A percentile compares a stretch with the other conserved stretches of the same genome.
Evolutionary conservation across 2,888 invertebrate genomes (phyloP).

Genomic region (Apamea sordens): DNA sequence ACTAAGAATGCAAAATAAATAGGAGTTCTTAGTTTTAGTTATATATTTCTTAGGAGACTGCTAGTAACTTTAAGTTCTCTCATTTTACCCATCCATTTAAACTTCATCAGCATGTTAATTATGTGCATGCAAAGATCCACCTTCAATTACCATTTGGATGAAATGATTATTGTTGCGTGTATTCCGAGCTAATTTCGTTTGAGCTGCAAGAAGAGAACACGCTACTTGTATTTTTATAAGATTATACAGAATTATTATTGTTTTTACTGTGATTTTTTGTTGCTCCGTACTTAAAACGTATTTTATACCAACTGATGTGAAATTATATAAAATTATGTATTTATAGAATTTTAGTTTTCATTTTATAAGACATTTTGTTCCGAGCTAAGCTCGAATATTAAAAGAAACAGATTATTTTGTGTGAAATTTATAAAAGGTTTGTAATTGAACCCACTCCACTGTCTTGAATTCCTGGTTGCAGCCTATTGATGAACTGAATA

Average conservation of each 20-base stretch:
- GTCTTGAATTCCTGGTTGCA: neutral
- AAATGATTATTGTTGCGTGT: neutral
- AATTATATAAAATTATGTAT: conserved; percentile 39
- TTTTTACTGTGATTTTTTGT: conserved; percentile 34
- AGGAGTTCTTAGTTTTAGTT: conserved; percentile 52
- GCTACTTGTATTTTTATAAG: conserved; percentile 23
- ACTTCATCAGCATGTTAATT: conserved; percentile 10
- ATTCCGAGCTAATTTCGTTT: conserved; percentile 1
- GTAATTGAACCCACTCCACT: conserved; percentile 1
- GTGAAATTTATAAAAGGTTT: conserved; percentile 1
- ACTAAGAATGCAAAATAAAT: conserved; percentile 45
- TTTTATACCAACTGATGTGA: conserved; percentile 23
- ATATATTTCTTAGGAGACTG: conserved; percentile 51
- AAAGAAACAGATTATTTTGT: conserved; percentile 2
- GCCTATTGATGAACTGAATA: neutral
- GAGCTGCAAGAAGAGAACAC: neutral
- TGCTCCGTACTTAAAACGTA: conserved; percentile 34
- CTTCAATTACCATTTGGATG: neutral
- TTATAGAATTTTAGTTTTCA: conserved; percentile 32
- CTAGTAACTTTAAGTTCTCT: conserved; percentile 40
- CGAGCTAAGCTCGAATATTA: conserved; percentile 45
- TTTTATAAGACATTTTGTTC: conserved; percentile 29
- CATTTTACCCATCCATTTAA: conserved; percentile 8
- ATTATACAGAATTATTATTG: conserved; percentile 18
- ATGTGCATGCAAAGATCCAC: neutral